Percentiles rank a stretch among this genome's conserved stretches.
Evolutionary conservation across 1,140 invertebrate genomes (phyloP).

Genomic region (Melipona quadrifasciata): DNA sequence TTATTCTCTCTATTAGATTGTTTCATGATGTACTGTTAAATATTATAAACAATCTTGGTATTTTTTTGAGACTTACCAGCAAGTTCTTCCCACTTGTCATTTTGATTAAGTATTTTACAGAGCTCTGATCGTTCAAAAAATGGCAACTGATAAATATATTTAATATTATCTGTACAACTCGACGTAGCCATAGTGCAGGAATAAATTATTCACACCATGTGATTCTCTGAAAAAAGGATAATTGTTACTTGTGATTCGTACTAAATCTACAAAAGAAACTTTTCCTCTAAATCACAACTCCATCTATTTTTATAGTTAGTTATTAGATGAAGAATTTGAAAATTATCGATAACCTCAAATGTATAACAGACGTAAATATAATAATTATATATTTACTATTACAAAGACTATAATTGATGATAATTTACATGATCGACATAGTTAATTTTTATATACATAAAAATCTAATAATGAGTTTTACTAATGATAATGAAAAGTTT

Average conservation of each 20-base stretch:
- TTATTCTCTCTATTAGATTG: neutral
- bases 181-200: slow-evolving; percentile 9
- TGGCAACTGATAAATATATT: slow-evolving; percentile 89
- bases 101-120: slow-evolving; percentile 89
- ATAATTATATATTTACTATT: too few relatives aligned
- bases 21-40: neutral
- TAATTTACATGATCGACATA: too few relatives aligned
- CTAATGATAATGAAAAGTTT: neutral
- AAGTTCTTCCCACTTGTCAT: slow-evolving; percentile 90
- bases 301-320: too few relatives aligned
- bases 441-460: too few relatives aligned
- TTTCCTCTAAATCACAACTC: too few relatives aligned
- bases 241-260: neutral
- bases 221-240: neutral
- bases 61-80: slow-evolving; percentile 79
- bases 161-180: slow-evolving; percentile 22
- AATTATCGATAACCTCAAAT: too few relatives aligned
- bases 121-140: slow-evolving; percentile 85
- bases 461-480: neutral
- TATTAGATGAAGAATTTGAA: too few relatives aligned
- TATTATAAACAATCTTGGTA: neutral
- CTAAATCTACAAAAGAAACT: too few relatives aligned
- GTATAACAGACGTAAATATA: too few relatives aligned
- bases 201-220: neutral
- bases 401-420: too few relatives aligned